A percentile compares a stretch with the other conserved stretches of the same genome.
Conservation (phyloP, 2,113 vertebrate species). For the Thomomys bottae region DNA sequence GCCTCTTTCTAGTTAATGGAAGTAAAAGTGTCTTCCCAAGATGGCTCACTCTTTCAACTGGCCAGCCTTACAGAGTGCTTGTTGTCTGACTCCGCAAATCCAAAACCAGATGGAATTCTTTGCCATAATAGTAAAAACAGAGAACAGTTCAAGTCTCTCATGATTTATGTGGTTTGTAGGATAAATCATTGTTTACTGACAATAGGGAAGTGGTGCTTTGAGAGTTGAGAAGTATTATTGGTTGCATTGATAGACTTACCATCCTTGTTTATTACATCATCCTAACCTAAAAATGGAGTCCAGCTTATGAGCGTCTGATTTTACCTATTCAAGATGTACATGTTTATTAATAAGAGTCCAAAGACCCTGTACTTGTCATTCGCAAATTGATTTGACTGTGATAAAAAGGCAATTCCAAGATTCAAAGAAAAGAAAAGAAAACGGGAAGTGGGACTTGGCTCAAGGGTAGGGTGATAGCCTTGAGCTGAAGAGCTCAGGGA, state of each 20-base stretch:
- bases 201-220: neutral
- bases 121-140: neutral
- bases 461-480: too few species aligned
- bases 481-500: too few species aligned
- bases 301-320: neutral
- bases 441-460: too few species aligned
- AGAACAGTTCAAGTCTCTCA: neutral
- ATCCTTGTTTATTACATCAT: neutral
- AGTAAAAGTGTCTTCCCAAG: neutral
- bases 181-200: neutral
- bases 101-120: neutral
- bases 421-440: too few species aligned
- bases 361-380: neutral
- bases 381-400: neutral
- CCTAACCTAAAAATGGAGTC: conserved; percentile 31
- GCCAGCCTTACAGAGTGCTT: neutral
- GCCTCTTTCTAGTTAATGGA: neutral
- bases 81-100: neutral
- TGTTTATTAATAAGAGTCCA: neutral
- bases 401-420: neutral
- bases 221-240: neutral
- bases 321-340: neutral
- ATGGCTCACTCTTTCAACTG: neutral
- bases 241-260: neutral
- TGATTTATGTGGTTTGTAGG: neutral